These are phyloP conservation scores for Crepidodera aurea DNA, from an alignment of 2,888 invertebrate genomes.

Conservation along the genomic window DNA sequence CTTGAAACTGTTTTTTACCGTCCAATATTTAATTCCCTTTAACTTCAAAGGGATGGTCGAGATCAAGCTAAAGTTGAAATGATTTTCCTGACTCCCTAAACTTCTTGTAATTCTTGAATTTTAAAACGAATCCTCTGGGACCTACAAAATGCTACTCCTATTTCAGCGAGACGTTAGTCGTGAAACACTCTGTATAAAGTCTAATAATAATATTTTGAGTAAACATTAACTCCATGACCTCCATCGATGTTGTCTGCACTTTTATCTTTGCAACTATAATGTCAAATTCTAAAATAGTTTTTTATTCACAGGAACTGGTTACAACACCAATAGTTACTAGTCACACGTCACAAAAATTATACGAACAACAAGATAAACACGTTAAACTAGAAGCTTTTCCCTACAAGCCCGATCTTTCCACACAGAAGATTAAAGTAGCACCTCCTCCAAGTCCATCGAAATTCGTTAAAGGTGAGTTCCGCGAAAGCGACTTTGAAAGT, in stretches of 20 bases:
- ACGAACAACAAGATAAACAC: slow-evolving; percentile 56
- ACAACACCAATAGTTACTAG: slow-evolving; percentile 64
- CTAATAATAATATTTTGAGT: not conserved
- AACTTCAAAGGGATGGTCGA: too few relatives aligned
- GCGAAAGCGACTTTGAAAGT: slow-evolving; percentile 76
- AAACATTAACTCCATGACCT: not conserved
- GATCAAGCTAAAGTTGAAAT: too few relatives aligned
- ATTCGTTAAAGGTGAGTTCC: slow-evolving; percentile 71
- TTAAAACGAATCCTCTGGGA: too few relatives aligned
- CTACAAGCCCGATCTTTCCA: slow-evolving; percentile 59
- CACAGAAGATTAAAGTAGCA: slow-evolving; percentile 59
- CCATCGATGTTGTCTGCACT: not conserved
- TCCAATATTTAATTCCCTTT: too few relatives aligned
- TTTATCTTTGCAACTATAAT: not conserved
- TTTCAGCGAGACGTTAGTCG: too few relatives aligned
- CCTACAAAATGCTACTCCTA: too few relatives aligned
- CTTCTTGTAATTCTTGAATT: too few relatives aligned
- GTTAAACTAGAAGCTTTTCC: slow-evolving; percentile 61
- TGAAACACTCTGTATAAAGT: too few relatives aligned
- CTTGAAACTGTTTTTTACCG: too few relatives aligned
- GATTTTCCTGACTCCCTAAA: too few relatives aligned
- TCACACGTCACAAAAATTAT: slow-evolving; percentile 57
- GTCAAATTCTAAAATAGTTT: not conserved
- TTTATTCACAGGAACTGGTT: slow-evolving; percentile 63
- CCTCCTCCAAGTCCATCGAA: slow-evolving; percentile 71